phyloP scores from a whole-genome alignment of 2,113 vertebrate genomes.

The Tachysurus vachellii region DNA sequence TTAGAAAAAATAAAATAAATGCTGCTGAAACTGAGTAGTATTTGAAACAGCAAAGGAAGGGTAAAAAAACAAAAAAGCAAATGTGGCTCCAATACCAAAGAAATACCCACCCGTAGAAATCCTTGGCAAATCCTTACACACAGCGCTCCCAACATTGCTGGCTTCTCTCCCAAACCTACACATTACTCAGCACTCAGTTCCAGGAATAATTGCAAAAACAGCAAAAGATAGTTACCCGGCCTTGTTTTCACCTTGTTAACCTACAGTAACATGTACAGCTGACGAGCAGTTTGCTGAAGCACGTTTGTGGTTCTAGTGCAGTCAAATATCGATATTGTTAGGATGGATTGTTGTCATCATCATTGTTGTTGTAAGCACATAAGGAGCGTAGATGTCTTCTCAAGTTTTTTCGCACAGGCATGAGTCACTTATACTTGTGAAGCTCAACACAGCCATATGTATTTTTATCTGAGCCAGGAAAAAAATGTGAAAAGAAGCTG shows the following conservation, averaged over 20 bases:
- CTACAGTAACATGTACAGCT: neutral
- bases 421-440: neutral
- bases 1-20: neutral
- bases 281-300: neutral
- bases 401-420: neutral
- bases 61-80: neutral
- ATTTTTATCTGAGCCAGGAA: neutral
- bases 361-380: neutral
- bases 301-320: neutral
- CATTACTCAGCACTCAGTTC: neutral
- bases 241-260: neutral
- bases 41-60: neutral
- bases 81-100: neutral
- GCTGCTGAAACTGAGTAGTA: neutral
- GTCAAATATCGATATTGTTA: neutral
- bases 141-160: neutral
- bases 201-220: slow-evolving; percentile 5
- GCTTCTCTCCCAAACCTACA: neutral
- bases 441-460: neutral
- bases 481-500: neutral
- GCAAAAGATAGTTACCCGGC: slow-evolving; percentile 13
- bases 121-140: neutral
- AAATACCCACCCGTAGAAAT: neutral
- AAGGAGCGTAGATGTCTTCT: neutral
- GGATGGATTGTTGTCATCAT: neutral